A percentile compares a stretch with the other conserved stretches of the same genome.
Evolutionary conservation across 2,113 vertebrate species (phyloP).

Genomic region (Sciurus niger): DNA sequence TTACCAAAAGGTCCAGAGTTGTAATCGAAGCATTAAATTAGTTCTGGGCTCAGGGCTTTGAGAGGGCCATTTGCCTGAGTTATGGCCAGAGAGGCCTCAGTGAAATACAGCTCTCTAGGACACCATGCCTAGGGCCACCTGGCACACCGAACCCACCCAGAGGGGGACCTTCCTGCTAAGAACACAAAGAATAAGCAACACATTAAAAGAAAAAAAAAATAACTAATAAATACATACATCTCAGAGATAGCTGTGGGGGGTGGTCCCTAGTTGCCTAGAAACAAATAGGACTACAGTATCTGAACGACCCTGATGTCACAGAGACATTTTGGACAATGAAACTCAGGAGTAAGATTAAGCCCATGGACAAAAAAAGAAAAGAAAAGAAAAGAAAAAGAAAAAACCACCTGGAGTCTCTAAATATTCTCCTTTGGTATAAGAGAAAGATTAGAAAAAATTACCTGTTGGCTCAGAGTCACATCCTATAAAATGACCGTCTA

Average conservation of each 20-base stretch:
- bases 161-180: not conserved
- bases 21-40: constrained; percentile 19
- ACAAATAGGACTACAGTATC: not conserved
- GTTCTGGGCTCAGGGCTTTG: not conserved
- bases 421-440: not conserved
- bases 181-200: not conserved
- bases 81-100: fast-evolving
- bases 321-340: not conserved
- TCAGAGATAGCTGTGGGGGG: not conserved
- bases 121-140: not conserved
- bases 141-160: not conserved
- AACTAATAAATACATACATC: not conserved
- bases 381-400: not conserved
- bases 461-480: not conserved
- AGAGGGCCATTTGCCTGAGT: not conserved
- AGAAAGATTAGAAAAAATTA: not conserved
- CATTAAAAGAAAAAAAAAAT: not conserved
- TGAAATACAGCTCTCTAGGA: not conserved
- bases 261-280: not conserved
- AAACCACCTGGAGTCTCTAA: not conserved
- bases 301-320: not conserved
- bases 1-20: constrained; percentile 6
- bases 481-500: not conserved
- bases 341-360: not conserved
- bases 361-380: too few species aligned